Percentiles rank a stretch among this genome's conserved stretches.
Evolutionary conservation across 2,113 vertebrate species (phyloP).

Genomic region (Notarius quadriscutis): DNA sequence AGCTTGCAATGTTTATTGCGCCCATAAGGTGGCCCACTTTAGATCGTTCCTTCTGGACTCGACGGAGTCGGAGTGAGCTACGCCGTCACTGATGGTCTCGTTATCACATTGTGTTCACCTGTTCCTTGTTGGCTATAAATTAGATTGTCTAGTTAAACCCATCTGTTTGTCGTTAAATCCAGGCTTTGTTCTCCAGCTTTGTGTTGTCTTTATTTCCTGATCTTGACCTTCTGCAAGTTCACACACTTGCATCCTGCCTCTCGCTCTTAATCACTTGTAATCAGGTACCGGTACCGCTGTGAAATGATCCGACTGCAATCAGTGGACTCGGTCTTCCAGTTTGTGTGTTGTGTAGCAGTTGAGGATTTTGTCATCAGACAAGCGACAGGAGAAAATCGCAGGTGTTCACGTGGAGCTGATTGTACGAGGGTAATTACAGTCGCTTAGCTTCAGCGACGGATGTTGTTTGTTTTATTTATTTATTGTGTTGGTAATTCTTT

Average conservation of each 20-base stretch:
- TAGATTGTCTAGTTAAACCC: not conserved
- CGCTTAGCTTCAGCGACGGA: not conserved
- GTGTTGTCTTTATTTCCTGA: not conserved
- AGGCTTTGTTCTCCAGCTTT: not conserved
- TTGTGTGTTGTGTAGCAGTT: not conserved
- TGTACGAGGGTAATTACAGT: not conserved
- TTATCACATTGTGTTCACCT: not conserved
- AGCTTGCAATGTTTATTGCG: too few relatives aligned
- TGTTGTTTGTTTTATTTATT: not conserved
- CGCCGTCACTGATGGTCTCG: too few relatives aligned
- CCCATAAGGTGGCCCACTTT: too few relatives aligned
- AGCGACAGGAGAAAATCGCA: constrained; percentile 2
- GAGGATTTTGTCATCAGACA: constrained; percentile 5
- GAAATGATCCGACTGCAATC: not conserved
- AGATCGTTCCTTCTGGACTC: too few relatives aligned
- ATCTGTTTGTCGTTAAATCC: not conserved
- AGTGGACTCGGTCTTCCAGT: not conserved
- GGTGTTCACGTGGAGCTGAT: not conserved
- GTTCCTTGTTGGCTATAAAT: not conserved
- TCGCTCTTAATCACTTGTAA: not conserved
- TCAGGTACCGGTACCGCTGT: not conserved
- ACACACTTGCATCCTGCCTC: not conserved
- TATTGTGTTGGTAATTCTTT: not conserved
- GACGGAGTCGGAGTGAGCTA: too few relatives aligned
- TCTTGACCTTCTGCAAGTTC: not conserved